A percentile compares a stretch with the other conserved stretches of the same genome.
These are phyloP conservation scores for Aulostomus chinensis DNA, from an alignment of 2,797 vertebrate species.

Conservation along the genomic window DNA sequence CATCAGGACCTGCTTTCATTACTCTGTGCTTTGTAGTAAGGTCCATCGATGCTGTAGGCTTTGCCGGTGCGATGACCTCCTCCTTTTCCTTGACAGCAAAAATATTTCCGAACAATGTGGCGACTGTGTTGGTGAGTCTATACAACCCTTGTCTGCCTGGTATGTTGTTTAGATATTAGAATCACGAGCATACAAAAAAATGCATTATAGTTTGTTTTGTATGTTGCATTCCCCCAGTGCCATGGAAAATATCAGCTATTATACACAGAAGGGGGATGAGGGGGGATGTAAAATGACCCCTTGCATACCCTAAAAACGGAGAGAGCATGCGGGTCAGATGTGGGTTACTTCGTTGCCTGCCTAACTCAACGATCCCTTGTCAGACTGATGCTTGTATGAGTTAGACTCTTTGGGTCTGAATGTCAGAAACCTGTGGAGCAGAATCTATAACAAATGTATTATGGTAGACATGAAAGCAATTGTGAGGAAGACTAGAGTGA, in stretches of 20 bases:
- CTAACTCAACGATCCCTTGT: too few species aligned
- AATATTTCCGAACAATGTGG: conserved; percentile 91
- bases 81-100: conserved; percentile 88
- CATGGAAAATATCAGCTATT: conserved; percentile 4
- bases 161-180: conserved; percentile 49
- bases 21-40: conserved; percentile 89
- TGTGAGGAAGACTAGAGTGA: too few species aligned
- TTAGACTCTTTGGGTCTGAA: too few species aligned
- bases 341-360: too few species aligned
- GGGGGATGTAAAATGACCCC: too few species aligned
- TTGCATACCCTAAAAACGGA: too few species aligned
- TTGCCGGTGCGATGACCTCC: conserved; percentile 87
- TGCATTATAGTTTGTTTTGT: conserved; percentile 38
- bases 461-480: too few species aligned
- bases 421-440: too few species aligned
- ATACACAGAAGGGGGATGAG: background rate
- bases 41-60: conserved; percentile 88
- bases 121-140: conserved; percentile 90
- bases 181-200: conserved; percentile 48
- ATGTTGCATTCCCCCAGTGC: background rate
- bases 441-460: too few species aligned
- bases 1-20: conserved; percentile 83
- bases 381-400: too few species aligned
- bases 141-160: conserved; percentile 38
- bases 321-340: too few species aligned